Conservation (phyloP, 2,113 vertebrate genomes). For the Tympanuchus pallidicinctus region DNA sequence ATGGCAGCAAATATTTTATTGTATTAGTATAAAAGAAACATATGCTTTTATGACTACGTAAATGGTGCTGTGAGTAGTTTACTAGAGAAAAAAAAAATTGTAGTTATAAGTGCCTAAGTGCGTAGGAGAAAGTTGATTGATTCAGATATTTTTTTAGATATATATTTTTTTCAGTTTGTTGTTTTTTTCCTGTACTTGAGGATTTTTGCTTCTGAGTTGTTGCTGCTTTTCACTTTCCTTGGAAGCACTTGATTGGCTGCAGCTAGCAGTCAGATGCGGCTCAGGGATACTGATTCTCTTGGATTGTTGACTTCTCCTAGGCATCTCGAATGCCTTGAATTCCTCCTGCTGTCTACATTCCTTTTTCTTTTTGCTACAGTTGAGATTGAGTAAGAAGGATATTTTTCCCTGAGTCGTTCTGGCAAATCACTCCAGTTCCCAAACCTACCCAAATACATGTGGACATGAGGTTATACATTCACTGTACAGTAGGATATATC, state of each 20-base stretch:
- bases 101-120: background rate
- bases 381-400: background rate
- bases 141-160: background rate
- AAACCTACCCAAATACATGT: background rate
- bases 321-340: background rate
- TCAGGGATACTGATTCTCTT: background rate
- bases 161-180: background rate
- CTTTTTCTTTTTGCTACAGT: background rate
- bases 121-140: background rate
- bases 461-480: background rate
- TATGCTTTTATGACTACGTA: background rate
- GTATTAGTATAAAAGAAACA: background rate
- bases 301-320: background rate
- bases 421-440: background rate
- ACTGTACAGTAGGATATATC: background rate
- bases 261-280: background rate
- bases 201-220: background rate
- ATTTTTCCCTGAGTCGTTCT: background rate
- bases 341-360: background rate
- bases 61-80: background rate
- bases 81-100: background rate
- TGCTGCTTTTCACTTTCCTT: background rate
- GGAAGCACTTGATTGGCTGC: background rate
- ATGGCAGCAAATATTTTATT: background rate
- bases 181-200: background rate